phyloP scores from a whole-genome alignment of 2,888 invertebrate genomes.

The Phaedon cochleariae region DNA sequence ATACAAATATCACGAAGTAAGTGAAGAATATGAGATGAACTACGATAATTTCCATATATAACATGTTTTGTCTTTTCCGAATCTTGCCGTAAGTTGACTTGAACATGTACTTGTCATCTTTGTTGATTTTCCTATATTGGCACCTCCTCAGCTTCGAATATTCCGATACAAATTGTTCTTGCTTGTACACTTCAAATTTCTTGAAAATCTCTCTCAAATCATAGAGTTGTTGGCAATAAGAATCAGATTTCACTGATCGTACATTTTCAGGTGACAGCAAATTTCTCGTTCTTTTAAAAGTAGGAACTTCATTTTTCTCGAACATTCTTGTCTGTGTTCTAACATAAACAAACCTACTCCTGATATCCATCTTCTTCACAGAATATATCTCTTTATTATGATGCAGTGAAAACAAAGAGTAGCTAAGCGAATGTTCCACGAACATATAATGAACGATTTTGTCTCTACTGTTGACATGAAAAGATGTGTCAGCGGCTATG shows the following conservation, averaged over 20 bases:
- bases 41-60: neutral
- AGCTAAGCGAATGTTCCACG: neutral
- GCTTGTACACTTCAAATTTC: constrained; percentile 22
- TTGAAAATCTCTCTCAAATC: constrained; percentile 19
- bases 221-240: constrained; percentile 4
- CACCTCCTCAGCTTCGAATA: neutral
- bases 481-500: neutral
- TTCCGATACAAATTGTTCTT: constrained; percentile 8
- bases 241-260: neutral
- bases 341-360: neutral
- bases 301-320: neutral
- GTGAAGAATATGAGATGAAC: constrained; percentile 18
- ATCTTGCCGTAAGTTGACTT: neutral
- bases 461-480: neutral
- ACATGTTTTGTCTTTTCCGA: neutral
- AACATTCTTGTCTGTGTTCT: neutral
- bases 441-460: constrained; percentile 18
- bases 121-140: neutral
- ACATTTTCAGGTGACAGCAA: neutral
- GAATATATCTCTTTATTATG: neutral
- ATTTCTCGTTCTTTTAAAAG: neutral
- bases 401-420: neutral
- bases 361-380: neutral
- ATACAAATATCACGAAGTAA: constrained; percentile 24
- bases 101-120: neutral